Conservation (phyloP, 2,888 invertebrate genomes). For the Clusia tigrina region DNA sequence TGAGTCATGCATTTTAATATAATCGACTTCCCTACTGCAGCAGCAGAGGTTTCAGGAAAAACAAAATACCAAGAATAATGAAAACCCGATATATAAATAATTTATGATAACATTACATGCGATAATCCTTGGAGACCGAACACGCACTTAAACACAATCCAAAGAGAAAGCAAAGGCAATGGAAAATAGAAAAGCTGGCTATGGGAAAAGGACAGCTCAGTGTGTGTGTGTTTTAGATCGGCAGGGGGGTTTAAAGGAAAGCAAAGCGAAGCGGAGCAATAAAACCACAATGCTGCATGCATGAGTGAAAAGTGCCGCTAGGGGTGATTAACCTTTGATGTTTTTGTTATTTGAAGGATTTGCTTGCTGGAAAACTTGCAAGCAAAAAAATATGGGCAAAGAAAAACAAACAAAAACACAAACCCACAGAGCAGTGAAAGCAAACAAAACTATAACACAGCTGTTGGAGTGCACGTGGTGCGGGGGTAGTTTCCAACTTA, state of each 20-base stretch:
- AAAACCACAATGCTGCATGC: background rate
- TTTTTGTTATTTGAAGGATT: background rate
- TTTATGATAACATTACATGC: constrained; percentile 1
- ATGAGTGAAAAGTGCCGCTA: constrained; percentile 32
- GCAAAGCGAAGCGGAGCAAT: background rate
- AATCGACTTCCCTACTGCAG: too few relatives aligned
- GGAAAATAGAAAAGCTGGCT: too few relatives aligned
- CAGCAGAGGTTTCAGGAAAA: too few relatives aligned
- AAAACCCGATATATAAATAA: constrained; percentile 4
- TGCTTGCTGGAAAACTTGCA: background rate
- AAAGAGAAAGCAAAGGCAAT: too few relatives aligned
- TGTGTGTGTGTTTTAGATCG: too few relatives aligned
- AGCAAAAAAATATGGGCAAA: background rate
- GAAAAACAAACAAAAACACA: background rate
- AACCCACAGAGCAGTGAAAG: background rate
- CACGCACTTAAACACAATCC: too few relatives aligned
- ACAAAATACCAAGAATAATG: too few relatives aligned
- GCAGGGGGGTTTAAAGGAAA: too few relatives aligned
- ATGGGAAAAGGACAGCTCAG: too few relatives aligned
- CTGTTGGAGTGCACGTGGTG: background rate
- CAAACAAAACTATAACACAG: constrained; percentile 7
- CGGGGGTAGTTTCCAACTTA: too few relatives aligned
- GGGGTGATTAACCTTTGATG: constrained; percentile 54
- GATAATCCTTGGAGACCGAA: background rate
- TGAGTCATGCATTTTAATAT: too few relatives aligned